These are phyloP conservation scores for Epinotia nisella DNA, from an alignment of 2,888 invertebrate species.

Conservation along the genomic window DNA sequence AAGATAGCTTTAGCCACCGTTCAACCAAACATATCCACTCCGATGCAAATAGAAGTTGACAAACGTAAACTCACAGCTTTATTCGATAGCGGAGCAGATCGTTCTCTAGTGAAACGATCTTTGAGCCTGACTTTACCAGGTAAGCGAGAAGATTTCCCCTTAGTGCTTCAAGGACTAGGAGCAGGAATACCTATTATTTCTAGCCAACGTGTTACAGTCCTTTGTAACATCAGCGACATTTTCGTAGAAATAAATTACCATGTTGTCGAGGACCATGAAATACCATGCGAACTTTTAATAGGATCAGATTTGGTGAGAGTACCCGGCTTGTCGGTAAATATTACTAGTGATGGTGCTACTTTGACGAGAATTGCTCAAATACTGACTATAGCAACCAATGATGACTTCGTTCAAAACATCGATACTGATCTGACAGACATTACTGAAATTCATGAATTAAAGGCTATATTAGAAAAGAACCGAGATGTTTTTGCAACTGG, in stretches of 20 bases:
- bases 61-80: too few species aligned
- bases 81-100: too few species aligned
- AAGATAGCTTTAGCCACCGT: constrained; percentile 1
- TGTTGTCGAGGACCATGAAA: constrained; percentile 33
- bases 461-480: background rate
- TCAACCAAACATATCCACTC: too few species aligned
- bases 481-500: constrained; percentile 21
- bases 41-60: too few species aligned
- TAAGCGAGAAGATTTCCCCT: too few species aligned
- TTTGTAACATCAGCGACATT: background rate
- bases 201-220: constrained; percentile 5
- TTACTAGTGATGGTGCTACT: constrained; percentile 25
- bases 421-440: too few species aligned
- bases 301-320: constrained; percentile 27
- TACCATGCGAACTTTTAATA: constrained; percentile 25
- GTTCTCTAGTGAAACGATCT: too few species aligned
- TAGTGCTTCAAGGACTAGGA: too few species aligned
- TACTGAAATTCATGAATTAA: constrained; percentile 4
- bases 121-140: too few species aligned
- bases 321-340: constrained; percentile 23
- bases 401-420: too few species aligned
- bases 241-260: constrained; percentile 24
- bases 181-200: too few species aligned
- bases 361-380: constrained; percentile 2
- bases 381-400: too few species aligned